Conservation (phyloP, 1,140 invertebrate genomes). For the Arion vulgaris region DNA sequence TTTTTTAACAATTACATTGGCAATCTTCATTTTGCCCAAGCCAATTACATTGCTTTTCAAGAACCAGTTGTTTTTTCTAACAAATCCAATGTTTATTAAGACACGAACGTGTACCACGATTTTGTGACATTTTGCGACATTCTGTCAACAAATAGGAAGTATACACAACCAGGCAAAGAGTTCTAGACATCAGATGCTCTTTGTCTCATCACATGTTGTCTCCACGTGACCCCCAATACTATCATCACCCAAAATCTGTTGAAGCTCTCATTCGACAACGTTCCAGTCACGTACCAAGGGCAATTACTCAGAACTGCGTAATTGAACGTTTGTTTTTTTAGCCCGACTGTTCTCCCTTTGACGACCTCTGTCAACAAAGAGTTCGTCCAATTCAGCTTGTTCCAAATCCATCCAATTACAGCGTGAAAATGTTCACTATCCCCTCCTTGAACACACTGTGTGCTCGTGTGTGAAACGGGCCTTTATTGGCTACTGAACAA, state of each 20-base stretch:
- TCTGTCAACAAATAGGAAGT: not conserved
- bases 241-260: not conserved
- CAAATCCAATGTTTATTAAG: not conserved
- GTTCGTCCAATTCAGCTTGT: not conserved
- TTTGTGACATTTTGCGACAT: not conserved
- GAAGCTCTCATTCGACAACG: not conserved
- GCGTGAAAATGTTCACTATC: not conserved
- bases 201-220: not conserved
- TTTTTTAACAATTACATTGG: no score
- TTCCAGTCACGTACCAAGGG: conserved; percentile 4
- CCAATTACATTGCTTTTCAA: not conserved
- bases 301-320: conserved; percentile 8
- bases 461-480: not conserved
- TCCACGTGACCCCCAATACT: not conserved
- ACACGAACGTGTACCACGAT: not conserved
- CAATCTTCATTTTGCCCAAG: not conserved
- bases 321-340: conserved; percentile 15
- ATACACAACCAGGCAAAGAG: not conserved
- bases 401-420: conserved; percentile 8
- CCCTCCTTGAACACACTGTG: not conserved
- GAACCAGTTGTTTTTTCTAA: not conserved
- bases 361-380: conserved; percentile 8
- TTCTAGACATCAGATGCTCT: not conserved
- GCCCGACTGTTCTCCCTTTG: not conserved
- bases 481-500: not conserved